Evolutionary conservation across 2,888 invertebrate species (phyloP).

Genomic region (Drosophila planitibia): DNA sequence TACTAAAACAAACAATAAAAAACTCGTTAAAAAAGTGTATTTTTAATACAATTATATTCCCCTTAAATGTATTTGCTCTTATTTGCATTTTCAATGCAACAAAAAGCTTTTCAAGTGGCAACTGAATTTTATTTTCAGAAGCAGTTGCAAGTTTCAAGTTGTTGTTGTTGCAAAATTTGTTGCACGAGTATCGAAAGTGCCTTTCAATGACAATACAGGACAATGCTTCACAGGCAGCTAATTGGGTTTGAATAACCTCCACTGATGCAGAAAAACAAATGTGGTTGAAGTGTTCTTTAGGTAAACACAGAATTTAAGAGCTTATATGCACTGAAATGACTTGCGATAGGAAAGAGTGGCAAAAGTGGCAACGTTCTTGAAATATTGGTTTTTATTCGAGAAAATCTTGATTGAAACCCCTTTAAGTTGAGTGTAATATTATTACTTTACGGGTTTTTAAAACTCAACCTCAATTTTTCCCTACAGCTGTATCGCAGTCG

Average conservation of each 20-base stretch:
- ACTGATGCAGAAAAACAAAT: conserved; percentile 2
- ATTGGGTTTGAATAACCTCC: conserved; percentile 20
- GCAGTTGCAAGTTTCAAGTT: conserved; percentile 55
- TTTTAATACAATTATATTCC: conserved; percentile 39
- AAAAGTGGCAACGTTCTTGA: no score
- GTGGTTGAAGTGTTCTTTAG: background rate
- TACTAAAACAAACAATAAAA: conserved; percentile 40
- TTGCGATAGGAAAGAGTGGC: background rate
- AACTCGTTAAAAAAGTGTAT: background rate
- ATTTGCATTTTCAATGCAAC: conserved; percentile 16
- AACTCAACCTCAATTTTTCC: background rate
- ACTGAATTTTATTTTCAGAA: conserved; percentile 47
- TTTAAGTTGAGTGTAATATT: background rate
- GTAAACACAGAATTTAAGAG: background rate
- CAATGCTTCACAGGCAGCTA: conserved; percentile 13
- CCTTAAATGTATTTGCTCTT: conserved; percentile 9
- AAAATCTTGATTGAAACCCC: background rate
- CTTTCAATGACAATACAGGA: conserved; percentile 22
- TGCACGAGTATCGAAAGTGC: conserved; percentile 33
- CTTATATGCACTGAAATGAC: background rate
- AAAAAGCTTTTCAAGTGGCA: conserved; percentile 47
- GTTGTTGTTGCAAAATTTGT: conserved; percentile 40
- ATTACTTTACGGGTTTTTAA: background rate
- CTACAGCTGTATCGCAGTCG: background rate
- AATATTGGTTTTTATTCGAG: background rate